Conservation (phyloP, 2,888 invertebrate genomes). For the Carabus problematicus region DNA sequence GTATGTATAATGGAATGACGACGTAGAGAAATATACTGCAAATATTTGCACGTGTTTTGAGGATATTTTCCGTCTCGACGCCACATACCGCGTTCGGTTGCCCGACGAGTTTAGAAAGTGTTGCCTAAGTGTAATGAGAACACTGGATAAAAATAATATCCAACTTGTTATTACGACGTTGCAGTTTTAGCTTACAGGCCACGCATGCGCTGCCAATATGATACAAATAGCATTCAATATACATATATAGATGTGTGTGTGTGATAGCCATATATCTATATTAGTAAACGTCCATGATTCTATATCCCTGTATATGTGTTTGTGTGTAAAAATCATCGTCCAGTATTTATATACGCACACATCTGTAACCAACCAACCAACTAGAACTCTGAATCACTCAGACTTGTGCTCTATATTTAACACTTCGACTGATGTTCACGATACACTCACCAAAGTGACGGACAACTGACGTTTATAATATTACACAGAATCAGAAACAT, state of each 20-base stretch:
- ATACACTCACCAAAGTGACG: no score
- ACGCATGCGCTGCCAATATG: slow-evolving; percentile 29
- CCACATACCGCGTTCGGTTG: slow-evolving; percentile 2
- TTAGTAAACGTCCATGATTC: no score
- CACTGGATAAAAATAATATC: slow-evolving; percentile 39
- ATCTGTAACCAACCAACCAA: no score
- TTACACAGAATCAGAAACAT: no score
- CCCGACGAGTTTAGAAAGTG: slow-evolving; percentile 12
- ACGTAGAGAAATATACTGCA: slow-evolving; percentile 1
- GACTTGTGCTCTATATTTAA: no score
- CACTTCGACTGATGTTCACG: no score
- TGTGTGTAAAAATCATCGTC: no score
- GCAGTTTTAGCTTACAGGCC: slow-evolving; percentile 32
- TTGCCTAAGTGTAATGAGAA: slow-evolving; percentile 33
- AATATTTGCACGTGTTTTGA: neutral
- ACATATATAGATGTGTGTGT: slow-evolving; percentile 25
- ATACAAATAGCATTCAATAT: slow-evolving; percentile 34
- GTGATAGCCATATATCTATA: no score
- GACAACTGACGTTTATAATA: no score
- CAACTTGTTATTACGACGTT: slow-evolving; percentile 38
- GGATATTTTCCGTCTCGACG: neutral
- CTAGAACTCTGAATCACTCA: no score
- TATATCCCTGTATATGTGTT: no score
- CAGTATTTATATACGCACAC: no score
- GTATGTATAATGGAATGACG: neutral